Evolutionary conservation across 2,797 vertebrate species (phyloP).

Genomic region (Macropodus opercularis): DNA sequence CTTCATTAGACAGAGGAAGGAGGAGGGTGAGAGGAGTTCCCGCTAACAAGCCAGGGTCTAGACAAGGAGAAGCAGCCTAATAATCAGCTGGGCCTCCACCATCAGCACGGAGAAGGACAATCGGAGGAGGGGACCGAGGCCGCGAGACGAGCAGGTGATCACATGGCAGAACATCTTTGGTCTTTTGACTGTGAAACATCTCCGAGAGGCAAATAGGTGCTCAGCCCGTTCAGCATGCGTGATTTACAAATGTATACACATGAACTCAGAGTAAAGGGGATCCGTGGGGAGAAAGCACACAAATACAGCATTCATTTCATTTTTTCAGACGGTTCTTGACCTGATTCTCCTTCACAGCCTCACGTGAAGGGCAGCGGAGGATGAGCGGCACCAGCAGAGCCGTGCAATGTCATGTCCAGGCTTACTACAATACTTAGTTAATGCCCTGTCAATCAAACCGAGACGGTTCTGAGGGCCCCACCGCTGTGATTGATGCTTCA

Average conservation of each 20-base stretch:
- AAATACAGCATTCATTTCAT: no score
- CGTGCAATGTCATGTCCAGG: conserved; percentile 79
- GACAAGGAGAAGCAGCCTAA: conserved; percentile 47
- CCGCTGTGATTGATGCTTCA: conserved; percentile 85
- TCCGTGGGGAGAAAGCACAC: background rate
- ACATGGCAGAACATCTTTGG: conserved; percentile 3
- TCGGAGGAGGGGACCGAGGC: conserved; percentile 27
- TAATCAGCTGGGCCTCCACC: conserved; percentile 56
- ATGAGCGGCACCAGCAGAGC: conserved; percentile 45
- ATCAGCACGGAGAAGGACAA: conserved; percentile 13
- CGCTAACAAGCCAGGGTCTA: conserved; percentile 35
- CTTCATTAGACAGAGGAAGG: conserved; percentile 77
- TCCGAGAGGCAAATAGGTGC: background rate
- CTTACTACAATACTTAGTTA: conserved; percentile 74
- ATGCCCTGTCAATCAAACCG: conserved; percentile 82
- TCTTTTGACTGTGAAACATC: background rate
- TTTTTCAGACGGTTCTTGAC: background rate
- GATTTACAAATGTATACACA: background rate
- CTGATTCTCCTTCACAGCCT: conserved; percentile 48
- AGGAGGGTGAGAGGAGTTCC: conserved; percentile 40
- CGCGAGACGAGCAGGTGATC: conserved; percentile 33
- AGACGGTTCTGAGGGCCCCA: conserved; percentile 72
- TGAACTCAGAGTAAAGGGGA: background rate
- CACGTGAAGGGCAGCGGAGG: conserved; percentile 61
- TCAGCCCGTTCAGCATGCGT: background rate